Evolutionary conservation across 2,113 vertebrate genomes (phyloP), one percentile per base, ranked within the genome.

Genomic region (Tupaia tana): DNA sequence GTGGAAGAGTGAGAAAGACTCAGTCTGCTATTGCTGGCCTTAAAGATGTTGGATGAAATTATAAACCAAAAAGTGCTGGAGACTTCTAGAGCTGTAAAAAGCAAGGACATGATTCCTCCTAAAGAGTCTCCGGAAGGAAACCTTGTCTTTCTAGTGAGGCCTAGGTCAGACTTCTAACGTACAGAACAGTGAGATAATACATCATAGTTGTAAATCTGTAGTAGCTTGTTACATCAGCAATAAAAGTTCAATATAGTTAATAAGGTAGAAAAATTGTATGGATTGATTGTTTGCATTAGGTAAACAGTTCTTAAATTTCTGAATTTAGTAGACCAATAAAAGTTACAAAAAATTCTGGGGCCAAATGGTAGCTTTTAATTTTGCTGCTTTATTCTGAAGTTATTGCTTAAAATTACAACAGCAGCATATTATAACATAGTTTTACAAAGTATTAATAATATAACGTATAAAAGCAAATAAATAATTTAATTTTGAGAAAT

Each of bases 251-350:
- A 31, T 52, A 31, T 7, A 86, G 29, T n/a, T 93, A 73, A 91
- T 87, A 79, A 85, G 24, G 54, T 73, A 79, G 71, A 83, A 94
- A 61, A 58, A 20, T 64, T 70, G 85, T 80, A 54, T 71, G 70
- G 70, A 89, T 70, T 69, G 25, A 31, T 56, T 89, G 15, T 86
- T 58, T 71, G 4, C 13, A 79, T 81, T 82, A 84, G 18, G 58
- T 78, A 85, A 91, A 74, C 91, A 9, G 4, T 94, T 93, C 64
- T 71, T 85, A 85, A 90, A 27, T 14, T 93, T 75, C 2, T 29
- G 20, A 90, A 77, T 86, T 95, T 93, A 82, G 86, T 77, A 91
- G 43, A 75, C 24, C 27, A 91, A 25, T 79, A 93, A 59, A 82
- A 87, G 58, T 89, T 75, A 25, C 7, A 61, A 71, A 84, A 77